Conservation (phyloP, 2,888 invertebrate species). For the Helobdella robusta region DNA sequence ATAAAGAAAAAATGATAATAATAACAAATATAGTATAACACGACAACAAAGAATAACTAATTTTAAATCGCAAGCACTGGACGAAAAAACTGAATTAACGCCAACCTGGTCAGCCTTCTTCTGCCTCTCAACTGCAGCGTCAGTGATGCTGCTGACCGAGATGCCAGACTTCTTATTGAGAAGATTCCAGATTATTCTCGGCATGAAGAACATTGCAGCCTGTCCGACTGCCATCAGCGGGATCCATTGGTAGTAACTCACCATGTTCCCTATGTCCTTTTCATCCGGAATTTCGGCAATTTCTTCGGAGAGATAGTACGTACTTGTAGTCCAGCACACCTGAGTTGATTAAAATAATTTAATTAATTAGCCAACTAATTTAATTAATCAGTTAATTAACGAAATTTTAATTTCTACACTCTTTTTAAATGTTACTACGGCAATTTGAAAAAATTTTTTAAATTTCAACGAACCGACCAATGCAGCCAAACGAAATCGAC, state of each 20-base stretch:
- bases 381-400: no score
- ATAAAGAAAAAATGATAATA: background rate
- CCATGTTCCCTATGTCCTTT: conserved; percentile 18
- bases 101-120: conserved; percentile 28
- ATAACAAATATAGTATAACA: background rate
- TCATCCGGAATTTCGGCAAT: conserved; percentile 31
- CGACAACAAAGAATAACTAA: background rate
- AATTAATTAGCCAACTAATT: background rate
- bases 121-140: conserved; percentile 33
- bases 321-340: conserved; percentile 54
- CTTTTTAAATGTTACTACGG: no score
- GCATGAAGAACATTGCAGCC: conserved; percentile 41
- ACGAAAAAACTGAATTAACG: background rate
- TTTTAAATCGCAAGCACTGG: background rate
- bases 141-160: conserved; percentile 34
- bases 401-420: no score
- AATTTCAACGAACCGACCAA: no score
- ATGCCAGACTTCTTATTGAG: conserved; percentile 38
- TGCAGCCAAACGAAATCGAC: background rate
- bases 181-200: conserved; percentile 51
- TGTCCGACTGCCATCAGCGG: conserved; percentile 33
- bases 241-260: conserved; percentile 37
- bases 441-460: no score
- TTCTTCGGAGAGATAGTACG: conserved; percentile 49
- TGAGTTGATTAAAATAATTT: conserved; percentile 19